A percentile compares a stretch with the other conserved stretches of the same genome.
These are phyloP conservation scores for Drosophila demipolita DNA, from an alignment of 2,888 invertebrate species.

Conservation along the genomic window DNA sequence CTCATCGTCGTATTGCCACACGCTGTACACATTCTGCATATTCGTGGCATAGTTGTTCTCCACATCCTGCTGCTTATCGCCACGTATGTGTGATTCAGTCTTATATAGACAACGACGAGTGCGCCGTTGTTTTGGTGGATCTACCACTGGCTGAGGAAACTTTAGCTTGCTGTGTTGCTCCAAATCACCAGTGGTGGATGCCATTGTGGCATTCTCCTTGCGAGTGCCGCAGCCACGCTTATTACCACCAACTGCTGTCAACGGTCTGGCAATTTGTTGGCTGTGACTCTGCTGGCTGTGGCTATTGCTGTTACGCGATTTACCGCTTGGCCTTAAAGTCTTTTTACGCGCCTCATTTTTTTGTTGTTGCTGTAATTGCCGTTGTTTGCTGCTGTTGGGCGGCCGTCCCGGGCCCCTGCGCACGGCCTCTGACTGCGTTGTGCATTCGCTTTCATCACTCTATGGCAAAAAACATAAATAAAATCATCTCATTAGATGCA, in stretches of 20 bases:
- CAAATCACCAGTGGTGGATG: conserved; percentile 77
- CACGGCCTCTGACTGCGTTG: conserved; percentile 20
- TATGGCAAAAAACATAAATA: background rate
- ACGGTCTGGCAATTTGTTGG: conserved; percentile 38
- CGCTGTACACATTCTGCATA: conserved; percentile 67
- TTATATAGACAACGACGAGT: conserved; percentile 82
- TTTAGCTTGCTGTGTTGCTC: conserved; percentile 62
- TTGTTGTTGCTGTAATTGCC: conserved; percentile 33
- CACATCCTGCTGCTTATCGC: conserved; percentile 55
- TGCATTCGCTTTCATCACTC: conserved; percentile 44
- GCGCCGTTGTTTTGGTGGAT: conserved; percentile 70
- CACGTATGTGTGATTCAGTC: conserved; percentile 75
- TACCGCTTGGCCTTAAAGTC: conserved; percentile 5
- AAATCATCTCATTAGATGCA: no score
- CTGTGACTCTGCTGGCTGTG: conserved; percentile 19
- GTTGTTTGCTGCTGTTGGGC: conserved; percentile 29
- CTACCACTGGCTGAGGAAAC: conserved; percentile 41
- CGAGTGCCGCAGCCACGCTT: conserved; percentile 78
- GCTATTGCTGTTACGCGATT: conserved; percentile 20
- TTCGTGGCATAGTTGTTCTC: conserved; percentile 76
- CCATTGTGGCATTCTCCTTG: conserved; percentile 61
- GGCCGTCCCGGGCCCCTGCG: conserved; percentile 25
- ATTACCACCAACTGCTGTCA: conserved; percentile 60
- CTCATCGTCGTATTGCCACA: conserved; percentile 73
- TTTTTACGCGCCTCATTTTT: conserved; percentile 26